Base-by-base conservation (phyloP, 2,888 invertebrate species). In the Toxonevra muliebris region DNA sequence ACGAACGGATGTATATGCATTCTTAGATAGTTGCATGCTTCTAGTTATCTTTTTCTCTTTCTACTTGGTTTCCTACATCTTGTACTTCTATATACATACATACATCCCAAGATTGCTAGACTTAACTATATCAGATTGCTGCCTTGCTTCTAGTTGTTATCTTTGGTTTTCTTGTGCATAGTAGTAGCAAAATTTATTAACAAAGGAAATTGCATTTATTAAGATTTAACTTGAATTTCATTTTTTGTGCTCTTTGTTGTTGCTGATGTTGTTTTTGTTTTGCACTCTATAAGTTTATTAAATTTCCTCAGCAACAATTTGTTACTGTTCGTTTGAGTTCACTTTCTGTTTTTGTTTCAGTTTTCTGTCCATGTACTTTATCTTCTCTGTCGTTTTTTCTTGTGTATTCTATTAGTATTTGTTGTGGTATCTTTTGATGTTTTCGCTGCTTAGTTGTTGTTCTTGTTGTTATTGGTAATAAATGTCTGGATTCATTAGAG, bases 401-500 rank as follows among this genome's bases (percentile, higher is more conserved):
- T 30, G 30, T 30, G 30, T 30, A 30, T 30, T 30, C 3, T 30
- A 30, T 30, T 30, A 4, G 30, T 30, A 30, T 2, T 30, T 30
- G 30, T 2, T n/a, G n/a, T n/a, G n/a, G n/a, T n/a, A n/a, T n/a
- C 30, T 4, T 30, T 30, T 30, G 30, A 4, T 30, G 30, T 30
- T n/a, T n/a, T n/a, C n/a, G n/a, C n/a, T 30, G 30, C 30, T 72
- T 64, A 68, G 40, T 45, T 45, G 45, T 45, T 45, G 45, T 48
- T 13, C 48, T 48, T 13, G 48, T 48, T 48, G 10, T 40, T 71
- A 71, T 74, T 76, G 71, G 77, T 76, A 78, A 77, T 77, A 77
- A 77, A 77, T 76, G 77, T 78, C 78, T 76, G 77, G 67, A 71
- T 72, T 73, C 74, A 74, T 74, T 75, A 57, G 10, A 2, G 13